Conservation (phyloP, 2,113 vertebrate genomes). For the Nibea albiflora region DNA sequence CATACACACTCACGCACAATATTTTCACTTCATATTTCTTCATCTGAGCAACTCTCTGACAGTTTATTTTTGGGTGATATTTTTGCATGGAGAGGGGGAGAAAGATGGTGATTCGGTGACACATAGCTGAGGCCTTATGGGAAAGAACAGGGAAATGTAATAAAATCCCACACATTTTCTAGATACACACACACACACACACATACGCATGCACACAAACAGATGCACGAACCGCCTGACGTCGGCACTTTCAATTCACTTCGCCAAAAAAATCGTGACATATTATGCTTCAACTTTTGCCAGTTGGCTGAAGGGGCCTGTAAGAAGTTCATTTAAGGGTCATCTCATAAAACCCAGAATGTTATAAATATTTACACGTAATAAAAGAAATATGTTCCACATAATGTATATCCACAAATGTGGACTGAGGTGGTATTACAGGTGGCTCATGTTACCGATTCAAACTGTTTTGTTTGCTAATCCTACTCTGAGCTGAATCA, state of each 20-base stretch:
- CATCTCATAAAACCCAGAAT: neutral
- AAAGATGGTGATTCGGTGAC: conserved; percentile 59
- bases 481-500: no score
- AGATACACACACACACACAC: neutral
- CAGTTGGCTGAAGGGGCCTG: no score
- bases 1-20: conserved; percentile 23
- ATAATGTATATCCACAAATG: neutral
- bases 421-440: no score
- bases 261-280: neutral
- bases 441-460: neutral
- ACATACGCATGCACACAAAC: neutral
- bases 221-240: conserved; percentile 1
- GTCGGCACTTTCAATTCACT: neutral
- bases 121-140: conserved; percentile 39
- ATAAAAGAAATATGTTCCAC: neutral
- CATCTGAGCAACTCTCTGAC: conserved; percentile 72
- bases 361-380: neutral
- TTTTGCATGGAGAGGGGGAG: conserved; percentile 56
- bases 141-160: conserved; percentile 26
- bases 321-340: neutral
- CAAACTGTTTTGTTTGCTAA: no score
- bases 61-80: conserved; percentile 77
- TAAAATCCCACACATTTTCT: conserved; percentile 40
- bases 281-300: neutral
- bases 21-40: conserved; percentile 60